Base-by-base conservation (phyloP, 2,113 vertebrate genomes). In the Pedetes capensis region DNA sequence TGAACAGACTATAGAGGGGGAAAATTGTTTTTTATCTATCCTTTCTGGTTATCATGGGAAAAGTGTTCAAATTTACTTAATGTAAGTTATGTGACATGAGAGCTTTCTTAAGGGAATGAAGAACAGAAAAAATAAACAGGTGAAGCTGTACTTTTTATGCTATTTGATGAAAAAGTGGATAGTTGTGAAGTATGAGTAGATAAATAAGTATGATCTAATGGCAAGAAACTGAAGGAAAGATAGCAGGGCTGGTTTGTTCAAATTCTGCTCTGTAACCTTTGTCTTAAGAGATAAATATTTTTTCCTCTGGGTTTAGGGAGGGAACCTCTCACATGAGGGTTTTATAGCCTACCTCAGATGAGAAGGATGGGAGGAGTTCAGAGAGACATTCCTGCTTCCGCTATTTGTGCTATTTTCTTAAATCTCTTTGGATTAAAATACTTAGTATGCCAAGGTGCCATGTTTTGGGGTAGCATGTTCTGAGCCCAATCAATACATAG, bases 291-390 rank as follows among this genome's bases (percentile, higher is more conserved):
- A 66, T 27, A 51, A 83, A 61, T 55, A 6, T 11, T 5, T 22
- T 51, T 47, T 10, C 27, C 27, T 44, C 3, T 11, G 1, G 9
- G 6, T 25, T 2, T 53, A 22, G 17, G 12, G 9, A 12, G 4
- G 5, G 17, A 13, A 37, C 18, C 1, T 29, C 34, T 49, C 18
- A 49, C 25, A 2, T 37, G 12, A 59, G 5, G 18, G 13, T 20
- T 17, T 78, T 79, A 42, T 78, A 13, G 32, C 13, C 42, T 39
- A 20, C 8, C 34, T 34, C 34, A 27, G 34, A 17, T 18, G 63
- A 59, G 10, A 63, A 34, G n/a, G 8, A 8, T 22, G 8, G 2
- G 16, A 14, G 76, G 5, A 13, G n/a, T n/a, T 75, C 42, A 25
- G 32, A 47, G 32, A 87, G 32, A 59, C 22, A 47, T n/a, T n/a